A percentile compares a stretch with the other conserved stretches of the same genome.
Evolutionary conservation across 2,888 invertebrate species (phyloP).

Genomic region (Anthrax anthrax): DNA sequence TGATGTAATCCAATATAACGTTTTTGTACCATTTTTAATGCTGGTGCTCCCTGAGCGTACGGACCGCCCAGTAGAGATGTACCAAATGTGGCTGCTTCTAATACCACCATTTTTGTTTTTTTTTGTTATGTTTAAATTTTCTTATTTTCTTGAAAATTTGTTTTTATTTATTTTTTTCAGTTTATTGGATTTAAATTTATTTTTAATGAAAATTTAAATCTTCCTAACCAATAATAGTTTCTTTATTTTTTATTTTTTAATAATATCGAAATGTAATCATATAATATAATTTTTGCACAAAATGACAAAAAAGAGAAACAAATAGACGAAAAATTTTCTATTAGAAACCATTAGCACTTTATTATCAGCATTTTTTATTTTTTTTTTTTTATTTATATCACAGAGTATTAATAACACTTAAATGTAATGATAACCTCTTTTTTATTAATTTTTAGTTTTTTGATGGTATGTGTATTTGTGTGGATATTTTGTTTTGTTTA

Average conservation of each 20-base stretch:
- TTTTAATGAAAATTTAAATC: neutral
- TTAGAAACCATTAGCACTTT: no score
- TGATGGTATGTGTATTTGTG: no score
- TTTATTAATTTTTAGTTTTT: neutral
- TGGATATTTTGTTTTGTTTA: no score
- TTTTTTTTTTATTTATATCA: no score
- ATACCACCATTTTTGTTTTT: constrained; percentile 46
- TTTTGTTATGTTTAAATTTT: neutral
- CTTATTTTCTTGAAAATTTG: neutral
- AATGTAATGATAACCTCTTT: neutral
- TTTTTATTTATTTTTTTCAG: neutral
- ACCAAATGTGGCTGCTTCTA: constrained; percentile 56
- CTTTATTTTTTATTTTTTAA: no score
- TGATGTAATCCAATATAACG: constrained; percentile 82
- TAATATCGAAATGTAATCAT: no score
- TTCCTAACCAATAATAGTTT: neutral
- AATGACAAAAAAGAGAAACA: no score
- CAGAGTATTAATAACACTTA: neutral
- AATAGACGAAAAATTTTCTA: neutral
- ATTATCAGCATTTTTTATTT: no score
- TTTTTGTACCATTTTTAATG: constrained; percentile 80
- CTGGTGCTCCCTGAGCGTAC: constrained; percentile 67
- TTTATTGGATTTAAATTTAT: neutral
- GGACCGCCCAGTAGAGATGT: constrained; percentile 55
- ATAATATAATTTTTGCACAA: no score